Base-by-base conservation (phyloP, 2,113 vertebrate genomes). In the Gadus chalcogrammus region DNA sequence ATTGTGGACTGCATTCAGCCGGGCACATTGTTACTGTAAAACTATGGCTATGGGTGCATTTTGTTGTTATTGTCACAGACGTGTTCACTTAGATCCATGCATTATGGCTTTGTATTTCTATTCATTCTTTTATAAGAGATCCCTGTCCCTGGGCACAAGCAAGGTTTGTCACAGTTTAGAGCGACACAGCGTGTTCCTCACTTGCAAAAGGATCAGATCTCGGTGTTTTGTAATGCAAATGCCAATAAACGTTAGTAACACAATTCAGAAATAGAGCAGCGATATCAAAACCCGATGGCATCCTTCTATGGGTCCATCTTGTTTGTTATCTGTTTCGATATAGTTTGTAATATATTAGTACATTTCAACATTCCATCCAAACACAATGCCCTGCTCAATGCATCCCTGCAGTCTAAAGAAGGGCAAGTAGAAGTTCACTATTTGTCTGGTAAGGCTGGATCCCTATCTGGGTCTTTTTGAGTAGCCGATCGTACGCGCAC, bases 61-160 rank as follows among this genome's bases (percentile, higher is more conserved):
- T 64, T 48, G 42, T 48, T 48, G 42, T 9, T 48, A 48, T 13
- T 42, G 67, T 79, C 72, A 77, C 58, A 61, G 74, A 73, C 62
- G 53, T 75, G 80, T 83, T 73, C 73, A 84, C 74, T 65, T 79
- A 62, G 28, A 77, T 74, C 71, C 81, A 82, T 79, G 71, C 79
- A 76, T 15, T 84, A 84, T 86, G 83, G 83, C 85, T 87, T 83
- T 70, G 60, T 65, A 78, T 78, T 77, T 79, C 65, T 68, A 66
- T 61, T 81, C 63, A 48, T 27, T 71, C 64, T 38, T 65, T 67
- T 64, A 72, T 16, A 6, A 64, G 55, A 58, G 55, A 58, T 58
- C 42, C 42, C 42, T 48, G 42, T 48, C 12, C 42, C 42, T 12
- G 42, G 8, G 42, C 8, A 48, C 42, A 9, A 48, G 42, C 8